Evolutionary conservation across 2,113 vertebrate genomes (phyloP).

Genomic region (Poicephalus gulielmi): DNA sequence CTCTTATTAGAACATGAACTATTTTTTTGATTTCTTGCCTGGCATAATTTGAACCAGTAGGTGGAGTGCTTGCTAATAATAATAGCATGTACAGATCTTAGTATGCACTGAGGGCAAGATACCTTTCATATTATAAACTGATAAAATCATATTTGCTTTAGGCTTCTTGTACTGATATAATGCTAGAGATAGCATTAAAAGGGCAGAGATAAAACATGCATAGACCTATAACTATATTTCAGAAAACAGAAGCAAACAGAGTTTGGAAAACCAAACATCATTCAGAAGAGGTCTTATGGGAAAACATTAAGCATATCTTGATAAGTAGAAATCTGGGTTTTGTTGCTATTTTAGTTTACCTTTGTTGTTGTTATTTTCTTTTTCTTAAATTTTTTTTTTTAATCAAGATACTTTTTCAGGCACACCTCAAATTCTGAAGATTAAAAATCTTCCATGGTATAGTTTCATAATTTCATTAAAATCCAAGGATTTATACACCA

Average conservation of each 20-base stretch:
- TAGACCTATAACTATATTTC: constrained; percentile 45
- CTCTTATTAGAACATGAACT: background rate
- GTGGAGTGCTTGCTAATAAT: constrained; percentile 88
- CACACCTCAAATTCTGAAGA: background rate
- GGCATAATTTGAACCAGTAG: constrained; percentile 79
- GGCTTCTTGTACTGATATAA: constrained; percentile 73
- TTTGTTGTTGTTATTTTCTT: background rate
- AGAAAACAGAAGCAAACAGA: constrained; percentile 67
- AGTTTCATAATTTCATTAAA: background rate
- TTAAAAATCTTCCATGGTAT: background rate
- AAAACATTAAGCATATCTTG: constrained; percentile 21
- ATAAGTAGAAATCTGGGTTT: background rate
- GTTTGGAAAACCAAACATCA: constrained; percentile 49
- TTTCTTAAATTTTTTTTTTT: background rate
- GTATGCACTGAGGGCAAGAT: constrained; percentile 62
- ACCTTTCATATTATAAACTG: constrained; percentile 76
- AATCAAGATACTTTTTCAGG: background rate
- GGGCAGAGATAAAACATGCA: constrained; percentile 59
- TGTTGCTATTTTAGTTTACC: background rate
- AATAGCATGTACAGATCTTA: constrained; percentile 72
- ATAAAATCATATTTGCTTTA: constrained; percentile 76
- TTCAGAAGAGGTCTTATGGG: constrained; percentile 38
- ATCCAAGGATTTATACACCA: background rate
- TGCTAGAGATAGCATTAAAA: constrained; percentile 68
- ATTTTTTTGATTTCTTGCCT: constrained; percentile 60